Evolutionary conservation across 2,797 vertebrate genomes (phyloP), one percentile per base, ranked within the genome.

Genomic region (Myripristis jacobus): DNA sequence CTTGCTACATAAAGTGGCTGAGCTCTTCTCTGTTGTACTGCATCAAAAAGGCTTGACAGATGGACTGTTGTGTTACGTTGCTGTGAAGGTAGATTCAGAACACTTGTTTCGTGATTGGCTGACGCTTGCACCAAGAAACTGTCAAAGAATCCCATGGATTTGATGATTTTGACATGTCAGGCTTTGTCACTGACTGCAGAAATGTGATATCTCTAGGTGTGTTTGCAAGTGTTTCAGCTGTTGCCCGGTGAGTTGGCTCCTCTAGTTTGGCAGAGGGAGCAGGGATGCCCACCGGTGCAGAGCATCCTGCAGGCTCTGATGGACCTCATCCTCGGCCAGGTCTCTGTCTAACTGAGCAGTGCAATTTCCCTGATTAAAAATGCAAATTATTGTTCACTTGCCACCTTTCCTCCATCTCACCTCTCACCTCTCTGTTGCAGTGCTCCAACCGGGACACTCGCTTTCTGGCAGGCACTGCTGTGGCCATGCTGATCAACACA

Each of bases 401-500:
- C 68, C 58, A 18, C 2, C 58, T 57, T 58, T 3, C 21, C 25
- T 15, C 47, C 2, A 21, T 60, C 47, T 67, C 2, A 29, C 31
- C 24, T 44, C n/a, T 55, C 29, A 1, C 12, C 38, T 8, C 54
- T 66, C 11, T 76, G 7, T 59, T 53, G 44, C 83, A 95, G 95
- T 83, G 82, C 77, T 83, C 60, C 52, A 94, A 90, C 92, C 95
- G 92, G 82, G 96, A 98, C 73, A 92, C 89, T 0, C 90, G 95
- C 58, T 90, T 98, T 46, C 87, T 97, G 91, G 95, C 94, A 0
- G 95, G 95, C 46, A 96, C 95, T 0, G 94, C 95, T 9, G 85
- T 97, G 77, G 94, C 94, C 82, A 96, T 97, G 95, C 74, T 97
- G 87, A 92, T 95, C 75, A 96, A 95, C 88, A 94, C 94, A 0